These are phyloP conservation scores for Ctenosaura bakeri DNA, from an alignment of 2,797 vertebrate genomes.

Conservation along the genomic window DNA sequence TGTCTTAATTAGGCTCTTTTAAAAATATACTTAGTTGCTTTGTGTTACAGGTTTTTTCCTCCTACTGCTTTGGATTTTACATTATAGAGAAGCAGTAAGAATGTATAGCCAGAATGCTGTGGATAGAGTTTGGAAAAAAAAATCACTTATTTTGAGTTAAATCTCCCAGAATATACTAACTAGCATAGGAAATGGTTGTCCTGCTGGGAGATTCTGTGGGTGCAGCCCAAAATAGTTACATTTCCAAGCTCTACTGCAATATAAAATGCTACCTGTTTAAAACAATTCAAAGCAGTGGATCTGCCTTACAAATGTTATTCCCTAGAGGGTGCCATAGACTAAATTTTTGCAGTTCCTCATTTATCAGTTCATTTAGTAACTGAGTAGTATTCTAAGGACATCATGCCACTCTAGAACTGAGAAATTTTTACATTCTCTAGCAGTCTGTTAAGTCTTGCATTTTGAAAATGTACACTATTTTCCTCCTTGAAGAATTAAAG, in stretches of 20 bases:
- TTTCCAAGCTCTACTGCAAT: neutral
- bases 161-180: neutral
- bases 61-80: too few relatives aligned
- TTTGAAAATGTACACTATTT: neutral
- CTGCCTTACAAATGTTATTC: constrained; percentile 65
- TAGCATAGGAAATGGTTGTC: neutral
- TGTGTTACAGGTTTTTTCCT: neutral
- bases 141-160: neutral
- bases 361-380: neutral
- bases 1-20: neutral
- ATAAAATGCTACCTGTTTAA: neutral
- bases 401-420: neutral
- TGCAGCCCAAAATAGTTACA: neutral
- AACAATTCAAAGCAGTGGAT: neutral
- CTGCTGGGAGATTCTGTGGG: neutral
- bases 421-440: neutral
- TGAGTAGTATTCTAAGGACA: neutral
- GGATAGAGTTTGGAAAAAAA: neutral
- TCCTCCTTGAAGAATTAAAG: neutral
- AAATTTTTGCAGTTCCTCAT: constrained; percentile 39
- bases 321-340: constrained; percentile 81
- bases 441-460: neutral
- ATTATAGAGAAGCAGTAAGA: too few relatives aligned
- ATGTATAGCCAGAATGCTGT: too few relatives aligned
- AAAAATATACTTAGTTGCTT: neutral